Base-by-base conservation (phyloP, 2,113 vertebrate species). In the Aix galericulata region DNA sequence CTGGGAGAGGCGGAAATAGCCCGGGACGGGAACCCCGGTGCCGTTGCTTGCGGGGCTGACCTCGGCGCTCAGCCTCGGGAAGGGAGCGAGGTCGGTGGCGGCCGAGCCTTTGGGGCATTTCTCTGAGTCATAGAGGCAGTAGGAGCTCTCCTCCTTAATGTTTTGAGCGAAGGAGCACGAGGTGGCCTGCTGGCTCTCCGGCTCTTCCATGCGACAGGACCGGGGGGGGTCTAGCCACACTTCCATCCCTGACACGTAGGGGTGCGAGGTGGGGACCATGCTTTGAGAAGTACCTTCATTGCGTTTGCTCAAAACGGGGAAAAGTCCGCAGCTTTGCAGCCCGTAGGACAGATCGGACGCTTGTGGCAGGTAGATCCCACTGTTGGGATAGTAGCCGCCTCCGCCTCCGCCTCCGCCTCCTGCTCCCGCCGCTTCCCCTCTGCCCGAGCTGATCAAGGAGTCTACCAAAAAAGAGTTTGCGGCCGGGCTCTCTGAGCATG, bases 401-500 rank as follows among this genome's bases (percentile, higher is more conserved):
- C 98, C 96, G 68, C 99, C 98, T 96, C 97, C 95, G 84, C 99
- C 98, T 87, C 98, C 97, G 86, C 98, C 98, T 92, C 98, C 96
- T 40, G 98, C 97, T 63, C 97, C 97, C 84, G 98, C 98, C 72
- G 98, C 97, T 97, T 99, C 99, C 96, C 98, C 97, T 98, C 99
- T 98, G 97, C 98, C 98, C 67, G 98, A 98, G 98, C 98, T 99
- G 98, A 99, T 99, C 97, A 99, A 94, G 58, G 99, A 99, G 97
- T 99, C 99, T 97, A 99, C 99, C 97, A 99, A 98, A 98, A 99
- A 99, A 48, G 99, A 99, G 97, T 99, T 99, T 97, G 99, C 99
- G 97, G 99, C 98, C 90, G 99, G 98, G 98, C 98, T 99, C 98
- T 99, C 99, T 95, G 99, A 99, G 98, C 99, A 99, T 99, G 99